A percentile compares a stretch with the other conserved stretches of the same genome.
These are phyloP conservation scores for Rhagoletis zephyria DNA, from an alignment of 1,140 invertebrate species.

Conservation along the genomic window DNA sequence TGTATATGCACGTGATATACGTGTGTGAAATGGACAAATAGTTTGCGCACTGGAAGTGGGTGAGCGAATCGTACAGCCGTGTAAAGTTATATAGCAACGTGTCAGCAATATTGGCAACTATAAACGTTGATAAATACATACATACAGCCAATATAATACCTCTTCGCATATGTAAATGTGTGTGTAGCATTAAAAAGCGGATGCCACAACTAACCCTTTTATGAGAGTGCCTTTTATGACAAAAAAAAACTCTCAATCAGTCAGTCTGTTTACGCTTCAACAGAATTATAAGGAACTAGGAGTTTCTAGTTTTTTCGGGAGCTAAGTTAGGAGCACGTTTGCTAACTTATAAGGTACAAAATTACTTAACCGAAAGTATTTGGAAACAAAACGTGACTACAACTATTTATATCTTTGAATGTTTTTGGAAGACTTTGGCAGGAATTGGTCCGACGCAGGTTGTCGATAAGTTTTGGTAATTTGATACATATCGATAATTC, in stretches of 20 bases:
- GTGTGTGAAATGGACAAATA: neutral
- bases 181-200: neutral
- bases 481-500: too few relatives aligned
- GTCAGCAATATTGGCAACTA: slow-evolving; percentile 19
- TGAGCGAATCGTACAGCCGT: neutral
- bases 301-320: too few relatives aligned
- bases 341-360: too few relatives aligned
- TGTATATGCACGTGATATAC: neutral
- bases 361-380: too few relatives aligned
- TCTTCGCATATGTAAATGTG: neutral
- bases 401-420: too few relatives aligned
- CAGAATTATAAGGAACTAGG: too few relatives aligned
- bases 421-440: too few relatives aligned
- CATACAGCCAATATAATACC: neutral
- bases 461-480: too few relatives aligned
- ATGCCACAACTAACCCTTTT: neutral
- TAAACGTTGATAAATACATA: slow-evolving; percentile 3
- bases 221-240: neutral
- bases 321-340: too few relatives aligned
- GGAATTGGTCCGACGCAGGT: too few relatives aligned
- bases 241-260: neutral
- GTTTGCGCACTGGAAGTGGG: neutral
- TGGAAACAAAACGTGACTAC: too few relatives aligned
- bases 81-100: slow-evolving; percentile 27
- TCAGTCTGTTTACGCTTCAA: neutral